Percentiles rank a stretch among this genome's conserved stretches.
phyloP scores from a whole-genome alignment of 1,140 invertebrate species.

The Probaryconus sp. region DNA sequence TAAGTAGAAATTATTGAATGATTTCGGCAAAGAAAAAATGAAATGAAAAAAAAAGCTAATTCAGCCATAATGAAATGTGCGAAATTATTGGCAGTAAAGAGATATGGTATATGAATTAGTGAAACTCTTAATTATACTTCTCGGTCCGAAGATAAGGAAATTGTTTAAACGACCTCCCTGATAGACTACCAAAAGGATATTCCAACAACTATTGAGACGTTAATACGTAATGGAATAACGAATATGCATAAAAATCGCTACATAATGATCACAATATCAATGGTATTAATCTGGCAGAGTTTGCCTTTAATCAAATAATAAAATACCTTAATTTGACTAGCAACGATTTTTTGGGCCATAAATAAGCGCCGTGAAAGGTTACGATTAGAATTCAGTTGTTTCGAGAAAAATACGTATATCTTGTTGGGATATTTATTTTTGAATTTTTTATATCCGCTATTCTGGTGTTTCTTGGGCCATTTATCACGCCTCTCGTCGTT shows the following conservation, averaged over 20 bases:
- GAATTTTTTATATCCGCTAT: slow-evolving; percentile 56
- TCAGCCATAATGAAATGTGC: no score
- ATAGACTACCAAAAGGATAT: no score
- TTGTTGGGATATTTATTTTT: slow-evolving; percentile 31
- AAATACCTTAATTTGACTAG: slow-evolving; percentile 54
- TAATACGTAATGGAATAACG: slow-evolving; percentile 3
- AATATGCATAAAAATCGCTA: slow-evolving; percentile 3
- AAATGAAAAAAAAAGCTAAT: no score
- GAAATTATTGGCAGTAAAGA: no score
- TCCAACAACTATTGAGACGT: no score
- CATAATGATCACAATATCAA: slow-evolving; percentile 37
- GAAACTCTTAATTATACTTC: no score
- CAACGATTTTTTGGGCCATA: slow-evolving; percentile 36
- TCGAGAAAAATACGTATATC: slow-evolving; percentile 52
- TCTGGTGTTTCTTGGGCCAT: slow-evolving; percentile 40
- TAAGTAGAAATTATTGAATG: no score
- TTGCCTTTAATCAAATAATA: slow-evolving; percentile 36
- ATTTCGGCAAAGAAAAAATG: no score
- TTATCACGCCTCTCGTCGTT: slow-evolving; percentile 60
- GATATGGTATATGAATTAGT: no score
- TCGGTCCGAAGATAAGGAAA: no score
- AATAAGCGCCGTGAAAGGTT: slow-evolving; percentile 46
- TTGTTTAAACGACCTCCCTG: no score
- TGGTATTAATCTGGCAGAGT: slow-evolving; percentile 13
- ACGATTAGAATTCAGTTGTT: slow-evolving; percentile 61